These are phyloP conservation scores for Falco cherrug DNA, from an alignment of 2,797 vertebrate genomes.

Conservation along the genomic window DNA sequence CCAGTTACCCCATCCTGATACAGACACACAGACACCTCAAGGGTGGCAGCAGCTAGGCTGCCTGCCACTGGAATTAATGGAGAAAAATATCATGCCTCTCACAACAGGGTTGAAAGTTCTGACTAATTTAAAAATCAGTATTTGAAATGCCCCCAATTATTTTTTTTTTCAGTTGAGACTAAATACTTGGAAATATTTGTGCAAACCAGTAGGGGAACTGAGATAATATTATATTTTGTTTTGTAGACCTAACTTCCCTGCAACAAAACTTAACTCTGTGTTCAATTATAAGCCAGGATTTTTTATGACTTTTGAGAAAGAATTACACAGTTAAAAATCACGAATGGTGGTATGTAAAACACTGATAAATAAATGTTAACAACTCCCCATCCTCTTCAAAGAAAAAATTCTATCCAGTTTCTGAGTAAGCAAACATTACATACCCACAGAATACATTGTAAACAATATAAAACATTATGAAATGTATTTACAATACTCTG, in stretches of 20 bases:
- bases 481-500: slow-evolving; percentile 24
- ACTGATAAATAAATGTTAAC: slow-evolving; percentile 39
- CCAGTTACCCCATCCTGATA: not conserved
- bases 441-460: not conserved
- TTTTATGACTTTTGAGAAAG: slow-evolving; percentile 18
- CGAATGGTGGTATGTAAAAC: not conserved
- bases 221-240: not conserved
- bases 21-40: not conserved
- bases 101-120: not conserved
- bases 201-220: not conserved
- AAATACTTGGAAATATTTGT: slow-evolving; percentile 14
- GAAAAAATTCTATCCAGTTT: not conserved
- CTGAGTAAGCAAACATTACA: slow-evolving; percentile 21
- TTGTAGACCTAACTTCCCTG: not conserved
- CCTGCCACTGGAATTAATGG: not conserved
- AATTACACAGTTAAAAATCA: slow-evolving; percentile 29
- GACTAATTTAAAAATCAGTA: not conserved
- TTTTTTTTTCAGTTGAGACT: not conserved
- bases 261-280: not conserved
- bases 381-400: slow-evolving; percentile 15
- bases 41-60: not conserved
- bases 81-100: not conserved
- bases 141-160: not conserved
- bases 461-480: slow-evolving; percentile 22
- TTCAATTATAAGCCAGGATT: not conserved